Percentiles rank a stretch among this genome's conserved stretches.
phyloP scores from a whole-genome alignment of 2,888 invertebrate genomes.

The Diarsia dahlii region DNA sequence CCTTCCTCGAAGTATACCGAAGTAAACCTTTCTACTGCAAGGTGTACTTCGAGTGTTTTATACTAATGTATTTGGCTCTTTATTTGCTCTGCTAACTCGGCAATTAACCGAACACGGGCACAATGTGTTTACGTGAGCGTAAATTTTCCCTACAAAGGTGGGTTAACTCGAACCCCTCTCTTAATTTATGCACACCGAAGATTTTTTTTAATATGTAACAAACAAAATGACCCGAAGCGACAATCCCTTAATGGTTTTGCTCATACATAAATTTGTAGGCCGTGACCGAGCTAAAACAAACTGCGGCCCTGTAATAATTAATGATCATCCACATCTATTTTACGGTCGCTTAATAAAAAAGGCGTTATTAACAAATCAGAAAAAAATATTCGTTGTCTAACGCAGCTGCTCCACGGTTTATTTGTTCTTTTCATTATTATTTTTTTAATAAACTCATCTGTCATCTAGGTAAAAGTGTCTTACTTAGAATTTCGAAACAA shows the following conservation, averaged over 20 bases:
- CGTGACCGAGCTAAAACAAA: slow-evolving; percentile 88
- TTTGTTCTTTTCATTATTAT: slow-evolving; percentile 49
- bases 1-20: too few relatives aligned
- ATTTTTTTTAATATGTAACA: slow-evolving; percentile 66
- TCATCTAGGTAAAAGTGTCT: slow-evolving; percentile 56
- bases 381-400: slow-evolving; percentile 72
- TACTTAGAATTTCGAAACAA: slow-evolving; percentile 35
- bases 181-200: slow-evolving; percentile 64
- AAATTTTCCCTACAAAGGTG: slow-evolving; percentile 56
- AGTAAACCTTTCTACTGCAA: too few relatives aligned
- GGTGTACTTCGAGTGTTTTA: slow-evolving; percentile 12
- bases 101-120: slow-evolving; percentile 48
- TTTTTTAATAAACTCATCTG: slow-evolving; percentile 60
- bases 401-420: slow-evolving; percentile 78
- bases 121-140: slow-evolving; percentile 61
- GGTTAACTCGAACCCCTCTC: slow-evolving; percentile 54
- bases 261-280: slow-evolving; percentile 87
- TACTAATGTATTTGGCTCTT: slow-evolving; percentile 27
- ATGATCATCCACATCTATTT: slow-evolving; percentile 88
- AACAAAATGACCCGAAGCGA: slow-evolving; percentile 82
- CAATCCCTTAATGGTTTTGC: slow-evolving; percentile 86
- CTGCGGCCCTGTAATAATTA: slow-evolving; percentile 85
- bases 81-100: slow-evolving; percentile 44
- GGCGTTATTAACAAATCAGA: slow-evolving; percentile 83
- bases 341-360: slow-evolving; percentile 85